A percentile compares a stretch with the other conserved stretches of the same genome.
Evolutionary conservation across 2,797 vertebrate species (phyloP).

Genomic region (Limnodromus scolopaceus): DNA sequence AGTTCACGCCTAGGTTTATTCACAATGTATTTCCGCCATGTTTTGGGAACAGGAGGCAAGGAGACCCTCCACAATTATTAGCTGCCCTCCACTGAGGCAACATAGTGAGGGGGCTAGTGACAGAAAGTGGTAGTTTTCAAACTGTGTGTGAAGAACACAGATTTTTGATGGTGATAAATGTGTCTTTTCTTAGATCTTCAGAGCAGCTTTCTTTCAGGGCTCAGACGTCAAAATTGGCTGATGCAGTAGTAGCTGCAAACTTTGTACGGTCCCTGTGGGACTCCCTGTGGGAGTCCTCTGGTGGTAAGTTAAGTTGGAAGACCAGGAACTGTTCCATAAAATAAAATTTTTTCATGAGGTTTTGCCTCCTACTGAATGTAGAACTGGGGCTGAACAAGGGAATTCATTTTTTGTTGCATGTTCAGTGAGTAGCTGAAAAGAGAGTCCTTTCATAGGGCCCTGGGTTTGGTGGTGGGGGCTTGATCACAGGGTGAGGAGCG

Average conservation of each 20-base stretch:
- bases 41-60: neutral
- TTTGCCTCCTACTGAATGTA: neutral
- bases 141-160: neutral
- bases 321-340: neutral
- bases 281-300: neutral
- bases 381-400: neutral
- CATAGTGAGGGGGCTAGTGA: neutral
- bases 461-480: neutral
- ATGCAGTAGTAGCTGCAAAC: neutral
- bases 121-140: neutral
- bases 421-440: neutral
- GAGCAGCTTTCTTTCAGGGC: neutral
- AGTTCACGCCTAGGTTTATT: neutral
- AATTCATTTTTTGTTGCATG: neutral
- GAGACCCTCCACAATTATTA: neutral
- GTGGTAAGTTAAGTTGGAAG: neutral
- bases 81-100: neutral
- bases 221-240: neutral
- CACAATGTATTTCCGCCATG: neutral
- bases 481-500: rapidly evolving
- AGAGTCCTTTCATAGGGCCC: neutral
- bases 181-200: neutral
- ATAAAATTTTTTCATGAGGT: neutral
- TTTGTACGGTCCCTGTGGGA: neutral
- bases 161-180: neutral